Percentiles rank a stretch among this genome's conserved stretches.
Evolutionary conservation across 2,888 invertebrate species (phyloP).

Genomic region (Anarsia innoxiella): DNA sequence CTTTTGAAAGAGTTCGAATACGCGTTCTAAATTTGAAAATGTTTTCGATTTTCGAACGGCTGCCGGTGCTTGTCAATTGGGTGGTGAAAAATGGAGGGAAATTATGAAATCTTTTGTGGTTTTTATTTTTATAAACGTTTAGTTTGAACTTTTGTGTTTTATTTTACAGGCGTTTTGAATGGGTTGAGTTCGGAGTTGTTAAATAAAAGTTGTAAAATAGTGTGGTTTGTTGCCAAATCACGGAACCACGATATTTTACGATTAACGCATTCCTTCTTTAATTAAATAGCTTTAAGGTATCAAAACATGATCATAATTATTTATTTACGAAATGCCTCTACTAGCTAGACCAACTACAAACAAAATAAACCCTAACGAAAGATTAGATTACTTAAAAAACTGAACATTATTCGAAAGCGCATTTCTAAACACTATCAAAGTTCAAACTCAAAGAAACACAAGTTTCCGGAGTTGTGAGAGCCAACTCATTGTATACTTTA

Average conservation of each 20-base stretch:
- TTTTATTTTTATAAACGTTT: constrained; percentile 22
- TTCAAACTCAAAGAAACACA: constrained; percentile 15
- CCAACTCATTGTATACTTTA: constrained; percentile 20
- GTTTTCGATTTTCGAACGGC: constrained; percentile 67
- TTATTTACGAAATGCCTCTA: no score
- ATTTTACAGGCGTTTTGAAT: no score
- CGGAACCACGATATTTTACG: no score
- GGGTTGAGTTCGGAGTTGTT: no score
- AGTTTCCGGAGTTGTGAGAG: constrained; percentile 14
- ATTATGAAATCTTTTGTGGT: constrained; percentile 14
- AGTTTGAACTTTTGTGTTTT: no score
- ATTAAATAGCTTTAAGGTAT: no score
- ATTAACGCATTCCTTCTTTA: no score
- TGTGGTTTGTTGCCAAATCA: no score
- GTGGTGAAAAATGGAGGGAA: constrained; percentile 40
- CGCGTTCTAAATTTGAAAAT: constrained; percentile 67
- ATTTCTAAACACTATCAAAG: constrained; percentile 16
- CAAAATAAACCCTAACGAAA: no score
- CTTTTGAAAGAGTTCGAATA: constrained; percentile 67
- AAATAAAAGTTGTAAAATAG: no score
- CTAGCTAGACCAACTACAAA: no score
- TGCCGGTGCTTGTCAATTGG: constrained; percentile 53
- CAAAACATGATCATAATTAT: no score
- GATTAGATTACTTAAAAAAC: background rate
- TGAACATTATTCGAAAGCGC: constrained; percentile 9